Conservation (phyloP, 1,140 invertebrate genomes). For the Rhagoletis zephyria region DNA sequence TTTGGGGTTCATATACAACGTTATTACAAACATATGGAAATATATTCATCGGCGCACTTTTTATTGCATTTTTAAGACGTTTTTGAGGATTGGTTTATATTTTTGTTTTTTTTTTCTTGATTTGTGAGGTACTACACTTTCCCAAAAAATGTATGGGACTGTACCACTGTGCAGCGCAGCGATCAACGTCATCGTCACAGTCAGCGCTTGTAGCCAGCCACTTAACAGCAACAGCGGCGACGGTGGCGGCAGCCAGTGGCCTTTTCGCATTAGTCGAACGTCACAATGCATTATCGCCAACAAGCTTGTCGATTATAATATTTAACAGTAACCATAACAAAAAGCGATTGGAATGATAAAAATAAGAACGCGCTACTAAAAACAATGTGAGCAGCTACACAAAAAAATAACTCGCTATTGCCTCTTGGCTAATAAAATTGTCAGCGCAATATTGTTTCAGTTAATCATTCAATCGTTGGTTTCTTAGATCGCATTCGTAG, state of each 20-base stretch:
- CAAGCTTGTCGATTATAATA: not conserved
- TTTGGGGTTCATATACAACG: too few relatives aligned
- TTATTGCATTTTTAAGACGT: too few relatives aligned
- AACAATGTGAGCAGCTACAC: too few relatives aligned
- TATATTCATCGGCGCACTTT: too few relatives aligned
- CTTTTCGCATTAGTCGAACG: constrained; percentile 31
- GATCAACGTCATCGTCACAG: not conserved
- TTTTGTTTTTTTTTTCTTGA: too few relatives aligned
- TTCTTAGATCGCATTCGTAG: not conserved
- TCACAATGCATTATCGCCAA: constrained; percentile 9
- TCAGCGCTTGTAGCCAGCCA: constrained; percentile 6
- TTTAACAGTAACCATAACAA: not conserved
- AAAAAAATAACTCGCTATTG: not conserved
- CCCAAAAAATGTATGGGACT: too few relatives aligned
- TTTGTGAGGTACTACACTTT: too few relatives aligned
- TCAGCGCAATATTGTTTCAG: not conserved
- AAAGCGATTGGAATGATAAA: constrained; percentile 8
- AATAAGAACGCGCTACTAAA: not conserved
- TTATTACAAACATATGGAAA: too few relatives aligned
- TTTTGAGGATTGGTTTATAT: too few relatives aligned
- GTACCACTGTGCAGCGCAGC: not conserved
- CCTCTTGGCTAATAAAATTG: not conserved
- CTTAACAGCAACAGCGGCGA: not conserved
- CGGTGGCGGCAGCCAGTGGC: not conserved
- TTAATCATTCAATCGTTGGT: constrained; percentile 5